Base-by-base conservation (phyloP, 2,113 vertebrate species). In the Hyperopisus bebe region DNA sequence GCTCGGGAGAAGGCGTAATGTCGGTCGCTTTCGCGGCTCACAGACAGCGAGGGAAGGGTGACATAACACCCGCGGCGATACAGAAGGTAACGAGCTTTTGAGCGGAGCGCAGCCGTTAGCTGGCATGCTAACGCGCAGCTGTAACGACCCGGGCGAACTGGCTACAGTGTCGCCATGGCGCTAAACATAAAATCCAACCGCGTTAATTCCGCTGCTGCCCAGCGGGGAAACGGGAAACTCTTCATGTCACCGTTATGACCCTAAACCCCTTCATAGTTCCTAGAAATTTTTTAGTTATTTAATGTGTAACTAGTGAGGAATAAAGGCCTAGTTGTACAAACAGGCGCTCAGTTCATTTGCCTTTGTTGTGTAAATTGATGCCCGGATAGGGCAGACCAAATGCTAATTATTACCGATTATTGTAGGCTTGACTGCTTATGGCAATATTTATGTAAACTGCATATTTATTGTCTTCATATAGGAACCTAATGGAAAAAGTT, bases 21-120 rank as follows among this genome's bases (percentile, higher is more conserved):
- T 98, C 98, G 92, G 98, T 99, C 96, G 97, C 98, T 87, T 99
- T 99, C 93, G 97, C 97, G 89, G 97, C 97, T 94, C 98, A 98
- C 90, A 96, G 98, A 94, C 98, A 98, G 94, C 97, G 98, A 91
- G 98, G 97, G 88, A 99, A 99, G 91, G 97, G 97, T 83, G 98
- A 99, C 92, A 98, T 99, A 91, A 98, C 98, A 86, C 97, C 98
- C 89, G 98, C 98, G 27, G 97, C 97, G 77, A 99, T 99, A 91
- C 98, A 99, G 94, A 99, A 99, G 98, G 98, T 98, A 96, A 97
- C 91, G 91, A 91, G 92, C 90, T 86, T 92, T 90, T 90, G 91
- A 90, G 83, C 19, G 42, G 90, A 92, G 91, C 91, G 92, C 93
- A 93, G 94, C 51, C 93, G 93, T 92, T 92, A 51, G 90, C 24